Evolutionary conservation across 2,797 vertebrate species (phyloP).

Genomic region (Hydrolagus colliei): DNA sequence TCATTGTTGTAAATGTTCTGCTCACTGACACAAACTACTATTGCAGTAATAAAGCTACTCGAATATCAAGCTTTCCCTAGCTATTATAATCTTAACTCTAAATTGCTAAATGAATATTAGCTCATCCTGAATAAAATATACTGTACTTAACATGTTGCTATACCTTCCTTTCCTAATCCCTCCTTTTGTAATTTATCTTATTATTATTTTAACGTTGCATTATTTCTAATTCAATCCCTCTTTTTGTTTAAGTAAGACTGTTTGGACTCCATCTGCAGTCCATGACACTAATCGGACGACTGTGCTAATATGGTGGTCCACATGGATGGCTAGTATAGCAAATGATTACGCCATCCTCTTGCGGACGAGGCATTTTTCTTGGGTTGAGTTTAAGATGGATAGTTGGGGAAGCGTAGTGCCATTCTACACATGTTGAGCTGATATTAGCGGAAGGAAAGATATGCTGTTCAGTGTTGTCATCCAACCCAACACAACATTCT

Average conservation of each 20-base stretch:
- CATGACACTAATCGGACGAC: no score
- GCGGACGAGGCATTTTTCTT: not conserved
- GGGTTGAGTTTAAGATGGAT: not conserved
- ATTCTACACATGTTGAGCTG: not conserved
- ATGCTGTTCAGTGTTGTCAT: not conserved
- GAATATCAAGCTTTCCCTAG: not conserved
- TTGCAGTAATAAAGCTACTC: not conserved
- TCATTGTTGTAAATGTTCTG: not conserved
- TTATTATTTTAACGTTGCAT: no score
- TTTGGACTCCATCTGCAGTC: no score
- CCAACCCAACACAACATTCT: not conserved
- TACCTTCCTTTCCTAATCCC: no score
- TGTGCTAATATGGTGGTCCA: no score
- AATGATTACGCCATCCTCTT: not conserved
- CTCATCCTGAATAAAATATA: no score
- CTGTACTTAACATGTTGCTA: no score
- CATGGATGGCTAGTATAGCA: not conserved
- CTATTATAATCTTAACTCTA: no score
- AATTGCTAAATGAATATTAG: no score
- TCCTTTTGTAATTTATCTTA: no score
- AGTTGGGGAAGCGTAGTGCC: not conserved
- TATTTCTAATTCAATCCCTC: no score
- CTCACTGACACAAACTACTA: not conserved
- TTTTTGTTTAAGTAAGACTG: no score
- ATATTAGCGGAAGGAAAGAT: not conserved